Evolutionary conservation across 1,140 invertebrate species (phyloP), one percentile per base, ranked within the genome.

Genomic region (Heliothis subflexa): DNA sequence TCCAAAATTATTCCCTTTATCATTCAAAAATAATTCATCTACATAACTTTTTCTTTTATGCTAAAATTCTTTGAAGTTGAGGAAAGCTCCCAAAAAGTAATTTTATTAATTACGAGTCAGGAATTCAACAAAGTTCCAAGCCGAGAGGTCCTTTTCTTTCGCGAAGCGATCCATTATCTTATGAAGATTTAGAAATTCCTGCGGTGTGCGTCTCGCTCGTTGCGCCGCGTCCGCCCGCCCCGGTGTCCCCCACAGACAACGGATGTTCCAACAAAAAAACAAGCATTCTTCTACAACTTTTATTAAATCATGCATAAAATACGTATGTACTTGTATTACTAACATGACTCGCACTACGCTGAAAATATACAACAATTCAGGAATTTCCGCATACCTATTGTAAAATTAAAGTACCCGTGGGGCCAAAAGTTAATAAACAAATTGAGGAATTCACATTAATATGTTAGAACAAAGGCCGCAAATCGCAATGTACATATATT

Each of bases 31-130:
- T 93, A 92, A 93, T 93, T 94, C 91, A 90, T 93, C 93, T 93
- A 92, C 91, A 93, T 93, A 93, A 93, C 91, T 92, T 94, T 93
- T 94, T 93, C 92, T 87, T 94, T 94, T 93, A 93, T 94, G 91
- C 86, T 90, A 88, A 93, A 93, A 94, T 93, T 92, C 93, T 94
- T 94, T 94, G 92, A 94, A 94, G 93, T 92, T 91, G 91, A 86
- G 89, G 88, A 94, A 92, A 93, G 93, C 93, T 93, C 86, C 93
- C 92, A 94, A 94, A 94, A 94, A 94, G 93, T 94, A 94, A 94
- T 94, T 94, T 94, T 94, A 94, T 94, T 94, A 94, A 94, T 94
- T 94, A 94, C 92, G 90, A 94, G 93, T 93, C 93, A 94, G 90
- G 91, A 94, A 94, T 94, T 93, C 93, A 92, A 91, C 91, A 91